A percentile compares a stretch with the other conserved stretches of the same genome.
These are phyloP conservation scores for Ostrea edulis DNA, from an alignment of 1,140 invertebrate genomes.

Conservation along the genomic window DNA sequence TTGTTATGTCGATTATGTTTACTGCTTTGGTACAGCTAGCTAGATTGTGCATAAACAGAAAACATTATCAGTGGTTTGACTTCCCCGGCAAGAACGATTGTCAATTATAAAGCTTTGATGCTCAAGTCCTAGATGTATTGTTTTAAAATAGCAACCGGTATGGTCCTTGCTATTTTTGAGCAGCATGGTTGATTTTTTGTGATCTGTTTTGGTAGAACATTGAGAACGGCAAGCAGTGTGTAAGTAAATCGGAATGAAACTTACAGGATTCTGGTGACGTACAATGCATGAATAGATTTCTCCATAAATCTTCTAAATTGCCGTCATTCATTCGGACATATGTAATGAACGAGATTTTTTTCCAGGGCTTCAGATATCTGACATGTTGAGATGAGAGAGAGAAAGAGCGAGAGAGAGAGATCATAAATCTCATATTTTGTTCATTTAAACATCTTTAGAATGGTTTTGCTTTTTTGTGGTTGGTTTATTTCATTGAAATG, in stretches of 20 bases:
- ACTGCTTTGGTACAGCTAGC: not conserved
- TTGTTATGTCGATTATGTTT: slow-evolving; percentile 1
- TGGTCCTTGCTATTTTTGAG: not conserved
- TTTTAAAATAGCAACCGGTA: not conserved
- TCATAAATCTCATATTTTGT: not conserved
- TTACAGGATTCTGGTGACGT: not conserved
- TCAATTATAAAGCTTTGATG: too few relatives aligned
- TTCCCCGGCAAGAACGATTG: too few relatives aligned
- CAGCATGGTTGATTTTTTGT: slow-evolving; percentile 6
- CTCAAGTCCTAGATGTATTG: not conserved
- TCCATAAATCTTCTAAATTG: not conserved
- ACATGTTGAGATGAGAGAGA: not conserved
- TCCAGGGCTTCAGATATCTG: not conserved
- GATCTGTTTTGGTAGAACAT: slow-evolving; percentile 44
- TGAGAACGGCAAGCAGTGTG: slow-evolving; percentile 51
- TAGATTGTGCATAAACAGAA: not conserved
- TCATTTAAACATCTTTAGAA: not conserved
- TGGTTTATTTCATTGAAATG: not conserved
- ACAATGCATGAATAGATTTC: slow-evolving; percentile 9
- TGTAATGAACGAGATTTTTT: too few relatives aligned
- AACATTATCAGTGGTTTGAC: too few relatives aligned
- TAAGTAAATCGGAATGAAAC: slow-evolving; percentile 45
- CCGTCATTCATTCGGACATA: not conserved
- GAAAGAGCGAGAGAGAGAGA: not conserved
- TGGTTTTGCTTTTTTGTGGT: not conserved